phyloP scores from a whole-genome alignment of 2,797 vertebrate genomes.

The Eremophila alpestris region DNA sequence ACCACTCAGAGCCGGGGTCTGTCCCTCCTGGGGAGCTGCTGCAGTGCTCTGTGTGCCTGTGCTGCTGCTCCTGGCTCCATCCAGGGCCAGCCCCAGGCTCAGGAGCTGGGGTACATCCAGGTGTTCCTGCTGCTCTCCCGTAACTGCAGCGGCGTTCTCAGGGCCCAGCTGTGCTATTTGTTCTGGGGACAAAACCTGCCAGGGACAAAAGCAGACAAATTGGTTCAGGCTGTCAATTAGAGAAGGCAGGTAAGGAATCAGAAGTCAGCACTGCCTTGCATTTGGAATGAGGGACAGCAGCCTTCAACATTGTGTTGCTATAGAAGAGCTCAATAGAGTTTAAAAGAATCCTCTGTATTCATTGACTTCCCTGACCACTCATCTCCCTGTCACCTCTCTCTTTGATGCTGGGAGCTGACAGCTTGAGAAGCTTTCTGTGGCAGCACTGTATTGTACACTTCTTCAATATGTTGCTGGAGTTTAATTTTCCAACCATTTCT shows the following conservation, averaged over 20 bases:
- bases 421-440: not conserved
- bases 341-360: not conserved
- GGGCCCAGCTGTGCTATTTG: constrained; percentile 79
- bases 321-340: not conserved
- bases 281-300: not conserved
- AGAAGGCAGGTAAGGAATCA: not conserved
- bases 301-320: not conserved
- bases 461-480: not conserved
- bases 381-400: not conserved
- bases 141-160: constrained; percentile 78
- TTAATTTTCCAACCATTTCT: constrained; percentile 20
- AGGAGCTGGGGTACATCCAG: constrained; percentile 72
- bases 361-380: not conserved
- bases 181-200: constrained; percentile 75
- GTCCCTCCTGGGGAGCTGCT: not conserved
- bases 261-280: not conserved
- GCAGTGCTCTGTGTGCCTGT: not conserved
- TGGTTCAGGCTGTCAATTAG: not conserved
- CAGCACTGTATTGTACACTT: not conserved
- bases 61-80: constrained; percentile 64
- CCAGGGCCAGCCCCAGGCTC: constrained; percentile 74
- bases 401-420: not conserved
- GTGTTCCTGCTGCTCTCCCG: constrained; percentile 52
- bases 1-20: not conserved
- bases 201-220: not conserved